Percentiles rank a stretch among this genome's conserved stretches.
These are phyloP conservation scores for Dermolepida albohirtum DNA, from an alignment of 2,888 invertebrate genomes.

Conservation along the genomic window DNA sequence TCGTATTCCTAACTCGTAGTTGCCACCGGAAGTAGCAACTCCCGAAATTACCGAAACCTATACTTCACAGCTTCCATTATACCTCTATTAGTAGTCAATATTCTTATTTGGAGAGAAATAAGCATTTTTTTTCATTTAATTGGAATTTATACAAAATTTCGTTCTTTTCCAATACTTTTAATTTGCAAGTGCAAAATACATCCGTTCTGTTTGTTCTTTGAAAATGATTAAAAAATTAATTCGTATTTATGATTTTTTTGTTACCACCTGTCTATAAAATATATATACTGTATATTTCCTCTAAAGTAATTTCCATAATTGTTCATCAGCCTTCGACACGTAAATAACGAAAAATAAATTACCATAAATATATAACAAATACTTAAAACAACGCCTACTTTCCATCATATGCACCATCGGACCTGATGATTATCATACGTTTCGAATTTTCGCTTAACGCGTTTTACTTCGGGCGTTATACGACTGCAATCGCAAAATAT, in stretches of 20 bases:
- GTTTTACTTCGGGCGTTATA: too few species aligned
- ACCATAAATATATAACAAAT: conserved; percentile 8
- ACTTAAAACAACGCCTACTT: conserved; percentile 8
- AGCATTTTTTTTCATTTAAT: too few species aligned
- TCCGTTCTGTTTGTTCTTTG: background rate
- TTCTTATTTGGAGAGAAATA: too few species aligned
- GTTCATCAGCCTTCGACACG: conserved; percentile 7
- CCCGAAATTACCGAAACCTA: too few species aligned
- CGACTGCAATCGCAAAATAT: too few species aligned
- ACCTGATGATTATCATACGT: conserved; percentile 30
- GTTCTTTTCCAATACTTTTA: background rate
- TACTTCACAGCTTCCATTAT: too few species aligned
- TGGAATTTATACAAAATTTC: too few species aligned
- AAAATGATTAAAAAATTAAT: too few species aligned
- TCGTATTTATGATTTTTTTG: background rate
- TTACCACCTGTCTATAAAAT: background rate
- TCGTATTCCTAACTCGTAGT: too few species aligned
- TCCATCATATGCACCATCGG: conserved; percentile 33
- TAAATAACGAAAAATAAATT: conserved; percentile 14
- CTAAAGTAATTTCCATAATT: conserved; percentile 12
- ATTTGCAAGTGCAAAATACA: background rate
- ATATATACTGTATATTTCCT: background rate
- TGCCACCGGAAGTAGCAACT: too few species aligned
- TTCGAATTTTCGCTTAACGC: conserved; percentile 21
- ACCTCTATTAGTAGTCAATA: too few species aligned